Percentiles rank a stretch among this genome's conserved stretches.
Evolutionary conservation across 2,888 invertebrate species (phyloP).

Genomic region (Apodemia hepburni): DNA sequence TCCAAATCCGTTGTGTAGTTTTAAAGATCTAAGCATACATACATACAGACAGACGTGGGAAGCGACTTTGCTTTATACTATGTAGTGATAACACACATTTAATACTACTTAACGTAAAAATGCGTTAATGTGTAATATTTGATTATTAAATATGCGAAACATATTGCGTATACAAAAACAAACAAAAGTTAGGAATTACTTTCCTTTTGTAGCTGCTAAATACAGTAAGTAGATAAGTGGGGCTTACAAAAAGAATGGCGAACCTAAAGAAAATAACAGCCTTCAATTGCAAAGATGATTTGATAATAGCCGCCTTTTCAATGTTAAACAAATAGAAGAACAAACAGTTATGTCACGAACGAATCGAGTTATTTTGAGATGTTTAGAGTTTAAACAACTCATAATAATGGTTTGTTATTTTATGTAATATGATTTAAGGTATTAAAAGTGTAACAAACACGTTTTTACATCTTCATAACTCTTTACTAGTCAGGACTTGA

Average conservation of each 20-base stretch:
- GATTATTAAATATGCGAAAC: background rate
- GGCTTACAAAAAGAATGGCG: constrained; percentile 21
- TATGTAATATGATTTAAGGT: background rate
- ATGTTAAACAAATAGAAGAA: constrained; percentile 47
- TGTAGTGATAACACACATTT: background rate
- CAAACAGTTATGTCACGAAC: constrained; percentile 25
- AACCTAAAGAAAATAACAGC: constrained; percentile 31
- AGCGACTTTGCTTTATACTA: too few species aligned
- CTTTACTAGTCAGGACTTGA: too few species aligned
- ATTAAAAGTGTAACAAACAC: too few species aligned
- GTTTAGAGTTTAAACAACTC: background rate
- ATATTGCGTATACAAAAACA: background rate
- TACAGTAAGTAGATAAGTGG: constrained; percentile 20
- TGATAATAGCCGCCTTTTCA: constrained; percentile 41
- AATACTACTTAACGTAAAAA: background rate
- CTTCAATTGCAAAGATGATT: constrained; percentile 28
- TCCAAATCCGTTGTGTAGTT: too few species aligned
- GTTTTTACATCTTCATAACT: too few species aligned
- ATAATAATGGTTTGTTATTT: background rate
- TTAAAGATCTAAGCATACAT: too few species aligned
- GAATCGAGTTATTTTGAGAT: background rate
- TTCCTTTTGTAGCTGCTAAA: background rate
- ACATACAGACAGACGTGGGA: too few species aligned
- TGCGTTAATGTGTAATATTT: background rate
- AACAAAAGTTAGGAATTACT: constrained; percentile 4